Evolutionary conservation across 2,888 invertebrate species (phyloP).

Genomic region (Tridacna gigas): DNA sequence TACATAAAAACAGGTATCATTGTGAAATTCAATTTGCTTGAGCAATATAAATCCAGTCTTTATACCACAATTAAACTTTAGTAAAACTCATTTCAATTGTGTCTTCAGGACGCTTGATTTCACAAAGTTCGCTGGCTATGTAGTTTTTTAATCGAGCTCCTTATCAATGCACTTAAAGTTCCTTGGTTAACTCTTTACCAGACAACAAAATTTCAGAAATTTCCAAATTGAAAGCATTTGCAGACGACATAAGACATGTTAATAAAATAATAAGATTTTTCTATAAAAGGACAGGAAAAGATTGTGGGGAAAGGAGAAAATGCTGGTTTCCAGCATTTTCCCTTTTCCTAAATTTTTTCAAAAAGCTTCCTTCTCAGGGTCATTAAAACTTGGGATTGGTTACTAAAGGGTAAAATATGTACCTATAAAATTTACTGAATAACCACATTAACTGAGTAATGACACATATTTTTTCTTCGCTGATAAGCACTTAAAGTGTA

Average conservation of each 20-base stretch:
- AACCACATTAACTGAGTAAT: too few relatives aligned
- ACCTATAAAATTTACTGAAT: too few relatives aligned
- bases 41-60: slow-evolving; percentile 50
- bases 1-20: slow-evolving; percentile 58
- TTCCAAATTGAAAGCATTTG: too few relatives aligned
- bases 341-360: background rate
- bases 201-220: too few relatives aligned
- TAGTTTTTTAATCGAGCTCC: slow-evolving; percentile 13
- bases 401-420: too few relatives aligned
- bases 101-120: slow-evolving; percentile 34
- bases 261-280: too few relatives aligned
- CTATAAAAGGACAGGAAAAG: background rate
- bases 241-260: too few relatives aligned
- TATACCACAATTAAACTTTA: slow-evolving; percentile 55
- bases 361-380: background rate
- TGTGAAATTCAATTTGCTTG: slow-evolving; percentile 65
- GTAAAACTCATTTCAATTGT: slow-evolving; percentile 55
- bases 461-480: too few relatives aligned
- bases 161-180: background rate
- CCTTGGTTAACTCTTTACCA: background rate
- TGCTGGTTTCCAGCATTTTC: background rate
- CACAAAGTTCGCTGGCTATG: slow-evolving; percentile 13
- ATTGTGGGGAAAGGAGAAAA: background rate
- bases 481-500: too few relatives aligned
- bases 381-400: too few relatives aligned